Evolutionary conservation across 2,888 invertebrate genomes (phyloP).

Genomic region (Mesorhabditis sp.): DNA sequence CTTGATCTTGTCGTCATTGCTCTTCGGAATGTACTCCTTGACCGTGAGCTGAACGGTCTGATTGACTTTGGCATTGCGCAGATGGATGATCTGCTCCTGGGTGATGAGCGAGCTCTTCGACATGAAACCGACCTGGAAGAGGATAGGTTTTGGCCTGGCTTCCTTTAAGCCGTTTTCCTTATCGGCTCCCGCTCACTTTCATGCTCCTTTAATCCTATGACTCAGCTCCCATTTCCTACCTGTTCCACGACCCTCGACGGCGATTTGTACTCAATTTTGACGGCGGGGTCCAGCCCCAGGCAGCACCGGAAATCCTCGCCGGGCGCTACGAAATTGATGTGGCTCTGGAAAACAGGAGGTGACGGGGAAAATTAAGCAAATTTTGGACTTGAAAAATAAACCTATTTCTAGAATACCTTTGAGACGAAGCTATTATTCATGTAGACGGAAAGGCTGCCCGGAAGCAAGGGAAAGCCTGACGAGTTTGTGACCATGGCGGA

Average conservation of each 20-base stretch:
- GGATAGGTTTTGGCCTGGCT: background rate
- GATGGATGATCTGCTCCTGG: constrained; percentile 55
- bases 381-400: background rate
- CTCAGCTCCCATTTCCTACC: constrained; percentile 13
- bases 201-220: too few species aligned
- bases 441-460: constrained; percentile 60
- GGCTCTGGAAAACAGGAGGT: constrained; percentile 34
- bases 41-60: constrained; percentile 55
- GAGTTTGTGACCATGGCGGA: constrained; percentile 60
- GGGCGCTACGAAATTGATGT: constrained; percentile 58
- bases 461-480: constrained; percentile 58
- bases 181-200: too few species aligned
- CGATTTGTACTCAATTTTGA: constrained; percentile 59
- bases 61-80: constrained; percentile 59
- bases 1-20: constrained; percentile 61
- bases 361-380: background rate
- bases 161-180: too few species aligned
- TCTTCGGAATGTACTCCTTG: constrained; percentile 59
- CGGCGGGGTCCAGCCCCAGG: constrained; percentile 60
- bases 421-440: constrained; percentile 62
- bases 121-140: constrained; percentile 55
- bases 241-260: constrained; percentile 55
- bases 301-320: constrained; percentile 61
- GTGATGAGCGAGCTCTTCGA: constrained; percentile 54
- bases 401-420: constrained; percentile 43